These are phyloP conservation scores for Pseudochaenichthys georgianus DNA, from an alignment of 2,797 vertebrate genomes.

Conservation along the genomic window DNA sequence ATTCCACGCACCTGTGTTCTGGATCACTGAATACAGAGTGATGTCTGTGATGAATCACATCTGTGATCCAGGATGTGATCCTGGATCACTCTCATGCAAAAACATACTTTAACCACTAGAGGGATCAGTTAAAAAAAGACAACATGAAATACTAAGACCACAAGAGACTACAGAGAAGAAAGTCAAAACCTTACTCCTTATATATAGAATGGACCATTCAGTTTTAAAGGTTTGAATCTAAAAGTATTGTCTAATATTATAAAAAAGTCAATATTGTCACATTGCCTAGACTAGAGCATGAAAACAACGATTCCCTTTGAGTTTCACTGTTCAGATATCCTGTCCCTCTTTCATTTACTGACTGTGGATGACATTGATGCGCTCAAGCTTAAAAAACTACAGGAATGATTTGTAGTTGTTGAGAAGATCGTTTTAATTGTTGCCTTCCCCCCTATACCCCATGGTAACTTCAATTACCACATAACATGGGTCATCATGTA, in stretches of 20 bases:
- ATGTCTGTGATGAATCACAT: too few relatives aligned
- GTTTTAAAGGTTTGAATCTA: neutral
- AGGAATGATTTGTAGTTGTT: neutral
- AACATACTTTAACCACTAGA: constrained; percentile 1
- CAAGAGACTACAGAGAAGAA: neutral
- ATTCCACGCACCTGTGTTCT: neutral
- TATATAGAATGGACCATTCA: too few relatives aligned
- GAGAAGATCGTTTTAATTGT: neutral
- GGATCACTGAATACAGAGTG: too few relatives aligned
- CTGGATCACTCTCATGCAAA: neutral
- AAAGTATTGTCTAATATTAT: neutral
- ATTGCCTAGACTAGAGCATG: too few relatives aligned
- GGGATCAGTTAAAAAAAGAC: neutral
- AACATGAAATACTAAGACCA: neutral
- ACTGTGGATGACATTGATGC: neutral
- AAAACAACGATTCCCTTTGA: neutral
- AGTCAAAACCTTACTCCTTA: too few relatives aligned
- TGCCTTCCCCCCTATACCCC: constrained; percentile 3
- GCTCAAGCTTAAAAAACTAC: neutral
- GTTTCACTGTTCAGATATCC: neutral
- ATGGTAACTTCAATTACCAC: neutral
- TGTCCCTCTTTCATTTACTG: neutral
- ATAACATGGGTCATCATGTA: neutral
- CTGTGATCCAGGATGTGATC: too few relatives aligned
- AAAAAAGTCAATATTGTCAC: neutral